Conservation (phyloP, 1,140 invertebrate species). For the Cecropterus lyciades region DNA sequence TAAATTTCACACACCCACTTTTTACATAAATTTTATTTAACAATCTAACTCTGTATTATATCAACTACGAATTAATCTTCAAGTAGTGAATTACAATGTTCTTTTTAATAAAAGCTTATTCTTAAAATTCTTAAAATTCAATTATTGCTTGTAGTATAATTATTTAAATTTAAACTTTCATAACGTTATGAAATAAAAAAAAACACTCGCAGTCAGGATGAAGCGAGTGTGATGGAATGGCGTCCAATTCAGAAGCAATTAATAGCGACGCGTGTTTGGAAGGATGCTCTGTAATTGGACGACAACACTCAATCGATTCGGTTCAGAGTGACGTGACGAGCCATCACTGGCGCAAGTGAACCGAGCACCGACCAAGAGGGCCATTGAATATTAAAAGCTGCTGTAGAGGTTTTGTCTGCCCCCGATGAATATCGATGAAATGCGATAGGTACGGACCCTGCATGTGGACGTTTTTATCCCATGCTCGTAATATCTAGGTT, state of each 20-base stretch:
- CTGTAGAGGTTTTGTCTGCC: conserved; percentile 58
- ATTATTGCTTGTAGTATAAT: no score
- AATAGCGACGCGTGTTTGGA: conserved; percentile 64
- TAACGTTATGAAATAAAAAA: conserved; percentile 18
- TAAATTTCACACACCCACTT: no score
- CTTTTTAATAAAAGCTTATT: no score
- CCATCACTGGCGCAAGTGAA: conserved; percentile 57
- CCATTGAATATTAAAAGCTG: conserved; percentile 72
- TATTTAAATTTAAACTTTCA: background rate
- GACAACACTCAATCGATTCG: conserved; percentile 55
- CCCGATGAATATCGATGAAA: conserved; percentile 40
- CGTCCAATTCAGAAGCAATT: conserved; percentile 60
- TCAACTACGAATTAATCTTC: no score
- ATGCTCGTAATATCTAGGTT: background rate
- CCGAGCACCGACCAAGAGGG: conserved; percentile 53
- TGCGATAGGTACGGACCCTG: background rate
- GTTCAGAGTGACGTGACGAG: conserved; percentile 46
- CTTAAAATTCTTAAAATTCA: no score
- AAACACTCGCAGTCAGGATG: conserved; percentile 26
- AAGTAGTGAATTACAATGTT: no score
- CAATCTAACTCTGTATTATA: no score
- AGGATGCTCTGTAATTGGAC: conserved; percentile 66
- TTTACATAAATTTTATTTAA: no score
- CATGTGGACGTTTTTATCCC: conserved; percentile 8
- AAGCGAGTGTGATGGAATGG: conserved; percentile 42